A percentile compares a stretch with the other conserved stretches of the same genome.
These are phyloP conservation scores for Steinernema scapterisci DNA, from an alignment of 2,888 invertebrate species.

Conservation along the genomic window DNA sequence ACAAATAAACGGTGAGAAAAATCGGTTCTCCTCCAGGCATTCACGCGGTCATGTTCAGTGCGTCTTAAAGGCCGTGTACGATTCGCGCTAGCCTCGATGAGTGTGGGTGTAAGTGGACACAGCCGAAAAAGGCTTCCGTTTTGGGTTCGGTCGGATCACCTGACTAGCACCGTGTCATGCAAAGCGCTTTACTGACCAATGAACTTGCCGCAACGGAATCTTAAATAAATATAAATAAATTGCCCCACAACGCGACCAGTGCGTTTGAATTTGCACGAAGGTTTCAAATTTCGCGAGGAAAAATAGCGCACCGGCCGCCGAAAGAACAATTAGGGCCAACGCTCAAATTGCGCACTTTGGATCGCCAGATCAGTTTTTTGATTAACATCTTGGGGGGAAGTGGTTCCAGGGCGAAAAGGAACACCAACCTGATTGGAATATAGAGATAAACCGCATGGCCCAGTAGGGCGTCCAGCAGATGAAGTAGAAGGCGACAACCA, in stretches of 20 bases:
- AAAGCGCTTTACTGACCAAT: conserved; percentile 17
- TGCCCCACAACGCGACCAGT: conserved; percentile 6
- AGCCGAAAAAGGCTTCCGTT: not conserved
- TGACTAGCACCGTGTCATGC: conserved; percentile 20
- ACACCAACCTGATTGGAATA: conserved; percentile 33
- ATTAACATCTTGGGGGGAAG: not conserved
- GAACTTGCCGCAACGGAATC: conserved; percentile 22
- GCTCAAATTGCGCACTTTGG: conserved; percentile 22
- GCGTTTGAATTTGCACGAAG: conserved; percentile 27
- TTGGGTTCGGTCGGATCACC: not conserved
- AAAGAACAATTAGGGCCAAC: conserved; percentile 22
- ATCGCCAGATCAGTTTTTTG: not conserved
- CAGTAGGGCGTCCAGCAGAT: conserved; percentile 67
- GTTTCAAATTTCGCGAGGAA: conserved; percentile 17
- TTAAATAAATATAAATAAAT: conserved; percentile 32
- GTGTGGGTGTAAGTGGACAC: conserved; percentile 23
- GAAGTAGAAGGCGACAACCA: conserved; percentile 67
- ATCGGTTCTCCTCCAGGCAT: not conserved
- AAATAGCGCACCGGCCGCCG: conserved; percentile 22
- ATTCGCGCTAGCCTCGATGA: not conserved
- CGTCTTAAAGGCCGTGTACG: not conserved
- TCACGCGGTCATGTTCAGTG: not conserved
- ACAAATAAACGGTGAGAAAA: conserved; percentile 27
- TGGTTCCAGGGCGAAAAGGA: conserved; percentile 1
- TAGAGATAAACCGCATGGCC: conserved; percentile 49